Conservation (phyloP, 2,797 vertebrate species). For the Pseudotriccus pelzelni region DNA sequence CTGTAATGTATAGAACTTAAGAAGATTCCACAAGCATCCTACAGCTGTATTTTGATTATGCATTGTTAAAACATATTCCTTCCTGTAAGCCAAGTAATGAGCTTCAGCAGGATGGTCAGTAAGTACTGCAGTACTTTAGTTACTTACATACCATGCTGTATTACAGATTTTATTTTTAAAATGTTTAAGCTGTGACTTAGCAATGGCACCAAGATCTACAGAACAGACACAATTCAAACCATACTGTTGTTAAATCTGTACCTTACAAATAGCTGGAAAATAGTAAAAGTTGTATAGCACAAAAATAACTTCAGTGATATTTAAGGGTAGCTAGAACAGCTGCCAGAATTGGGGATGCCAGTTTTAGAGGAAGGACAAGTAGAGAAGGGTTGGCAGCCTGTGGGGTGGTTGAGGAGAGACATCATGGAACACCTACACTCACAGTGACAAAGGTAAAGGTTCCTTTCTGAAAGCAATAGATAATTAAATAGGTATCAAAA, state of each 20-base stretch:
- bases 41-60: background rate
- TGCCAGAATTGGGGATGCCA: background rate
- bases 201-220: background rate
- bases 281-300: background rate
- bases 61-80: background rate
- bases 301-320: background rate
- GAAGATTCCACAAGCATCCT: background rate
- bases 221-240: background rate
- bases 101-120: background rate
- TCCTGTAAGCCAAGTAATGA: background rate
- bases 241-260: background rate
- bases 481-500: background rate
- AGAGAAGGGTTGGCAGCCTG: background rate
- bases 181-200: background rate
- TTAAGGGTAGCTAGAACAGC: background rate
- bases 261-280: background rate
- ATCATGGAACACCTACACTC: background rate
- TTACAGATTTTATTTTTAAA: background rate
- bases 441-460: background rate
- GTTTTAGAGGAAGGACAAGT: background rate
- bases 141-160: background rate
- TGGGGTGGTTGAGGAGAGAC: background rate
- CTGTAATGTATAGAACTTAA: background rate
- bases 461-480: background rate
- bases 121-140: background rate